Evolutionary conservation across 2,113 vertebrate genomes (phyloP), one percentile per base, ranked within the genome.

Genomic region (Terrapene triunguis): DNA sequence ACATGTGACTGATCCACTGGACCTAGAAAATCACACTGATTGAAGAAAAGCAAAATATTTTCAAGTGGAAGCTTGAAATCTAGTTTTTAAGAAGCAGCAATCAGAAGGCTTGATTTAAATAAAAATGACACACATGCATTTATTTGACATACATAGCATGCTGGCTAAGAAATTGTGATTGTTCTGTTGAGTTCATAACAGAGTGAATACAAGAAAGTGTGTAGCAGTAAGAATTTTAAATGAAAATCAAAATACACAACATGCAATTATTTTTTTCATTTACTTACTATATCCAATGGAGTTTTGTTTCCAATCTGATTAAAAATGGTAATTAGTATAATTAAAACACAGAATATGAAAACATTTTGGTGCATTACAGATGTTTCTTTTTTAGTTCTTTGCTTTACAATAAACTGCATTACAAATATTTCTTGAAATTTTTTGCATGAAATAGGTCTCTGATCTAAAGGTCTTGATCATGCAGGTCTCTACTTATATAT

Each of bases 291-390:
- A 89, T 97, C 91, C 95, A 96, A 91, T 87, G 94, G 96, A 93
- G 93, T 96, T 98, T 98, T 97, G 96, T 92, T 97, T 97, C 96
- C 89, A 90, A 97, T 97, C 92, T 97, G 94, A 95, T 97, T 89
- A 94, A 97, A 97, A 98, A 97, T 38, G 89, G 94, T 89, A 96
- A 88, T 95, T 78, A 96, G 88, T 89, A 95, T 69, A 96, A 93
- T 42, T 82, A 84, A 83, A 96, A 85, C 76, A 87, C 80, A 90
- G 84, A 96, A 80, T 29, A 79, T 47, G 89, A 76, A 88, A 89
- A 27, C 78, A 53, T 57, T 55, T 89, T 13, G 54, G 55, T 25
- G 94, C 8, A 90, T 29, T 85, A 69, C 55, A 93, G 44, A 54
- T 12, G 35, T 47, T 92, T 88, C 0, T 6, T 87, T 85, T 50